phyloP scores from a whole-genome alignment of 2,888 invertebrate species.

The Zeuzera pyrina region DNA sequence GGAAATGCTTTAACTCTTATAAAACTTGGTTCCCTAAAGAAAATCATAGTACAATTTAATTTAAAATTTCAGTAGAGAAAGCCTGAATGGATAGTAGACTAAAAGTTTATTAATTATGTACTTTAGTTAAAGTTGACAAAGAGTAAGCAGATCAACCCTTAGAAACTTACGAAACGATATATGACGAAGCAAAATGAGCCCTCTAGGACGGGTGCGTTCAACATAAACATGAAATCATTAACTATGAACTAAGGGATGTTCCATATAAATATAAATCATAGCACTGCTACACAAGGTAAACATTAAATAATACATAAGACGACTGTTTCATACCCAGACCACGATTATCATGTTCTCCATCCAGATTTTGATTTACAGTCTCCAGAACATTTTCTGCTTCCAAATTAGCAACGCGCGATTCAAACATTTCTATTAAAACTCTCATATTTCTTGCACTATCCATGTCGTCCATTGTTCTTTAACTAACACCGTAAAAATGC shows the following conservation, averaged over 20 bases:
- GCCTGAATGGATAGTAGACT: too few relatives aligned
- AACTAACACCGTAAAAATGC: too few relatives aligned
- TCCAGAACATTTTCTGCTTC: slow-evolving; percentile 28
- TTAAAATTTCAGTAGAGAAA: too few relatives aligned
- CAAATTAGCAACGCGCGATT: slow-evolving; percentile 28
- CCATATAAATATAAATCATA: not conserved
- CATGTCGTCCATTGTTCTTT: slow-evolving; percentile 30
- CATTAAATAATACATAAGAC: not conserved
- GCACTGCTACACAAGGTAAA: not conserved
- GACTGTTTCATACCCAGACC: not conserved
- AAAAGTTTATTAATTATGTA: too few relatives aligned
- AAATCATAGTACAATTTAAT: too few relatives aligned
- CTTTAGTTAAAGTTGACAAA: too few relatives aligned
- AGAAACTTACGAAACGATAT: not conserved
- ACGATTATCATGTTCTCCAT: not conserved
- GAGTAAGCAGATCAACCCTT: too few relatives aligned
- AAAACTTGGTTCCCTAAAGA: too few relatives aligned
- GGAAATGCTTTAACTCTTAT: too few relatives aligned
- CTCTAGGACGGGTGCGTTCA: not conserved
- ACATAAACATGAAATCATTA: not conserved
- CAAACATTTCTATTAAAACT: slow-evolving; percentile 54
- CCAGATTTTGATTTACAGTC: slow-evolving; percentile 13
- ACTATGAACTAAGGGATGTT: not conserved
- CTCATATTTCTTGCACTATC: slow-evolving; percentile 35
- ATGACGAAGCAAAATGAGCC: not conserved